A percentile compares a stretch with the other conserved stretches of the same genome.
phyloP scores from a whole-genome alignment of 2,888 invertebrate genomes.

The Synanthedon myopaeformis region DNA sequence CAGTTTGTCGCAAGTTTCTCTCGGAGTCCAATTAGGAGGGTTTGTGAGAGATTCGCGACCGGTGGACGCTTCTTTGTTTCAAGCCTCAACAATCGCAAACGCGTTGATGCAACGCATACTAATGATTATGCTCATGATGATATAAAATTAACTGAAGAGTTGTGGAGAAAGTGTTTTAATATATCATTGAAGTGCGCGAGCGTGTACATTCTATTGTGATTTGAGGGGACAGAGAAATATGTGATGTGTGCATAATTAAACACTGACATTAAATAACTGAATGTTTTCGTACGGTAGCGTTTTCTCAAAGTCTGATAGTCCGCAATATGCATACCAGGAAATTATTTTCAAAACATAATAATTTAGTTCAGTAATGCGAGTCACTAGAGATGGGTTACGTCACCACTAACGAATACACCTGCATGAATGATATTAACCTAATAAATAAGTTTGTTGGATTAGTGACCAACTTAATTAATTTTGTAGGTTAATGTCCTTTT shows the following conservation, averaged over 20 bases:
- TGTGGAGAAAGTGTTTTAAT: slow-evolving; percentile 24
- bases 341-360: slow-evolving; percentile 28
- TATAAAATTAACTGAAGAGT: slow-evolving; percentile 29
- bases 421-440: too few species aligned
- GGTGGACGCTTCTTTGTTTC: slow-evolving; percentile 48
- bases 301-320: slow-evolving; percentile 6
- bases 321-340: slow-evolving; percentile 25
- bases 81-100: slow-evolving; percentile 44
- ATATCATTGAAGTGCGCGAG: neutral
- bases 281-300: too few species aligned
- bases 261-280: neutral
- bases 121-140: slow-evolving; percentile 43
- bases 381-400: slow-evolving; percentile 11
- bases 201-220: neutral
- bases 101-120: slow-evolving; percentile 18
- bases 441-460: too few species aligned
- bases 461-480: too few species aligned
- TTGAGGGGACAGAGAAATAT: neutral
- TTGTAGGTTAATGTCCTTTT: too few species aligned
- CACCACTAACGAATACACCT: neutral
- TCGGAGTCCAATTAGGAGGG: slow-evolving; percentile 53
- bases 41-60: slow-evolving; percentile 50
- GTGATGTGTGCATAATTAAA: neutral
- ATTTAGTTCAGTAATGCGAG: slow-evolving; percentile 1
- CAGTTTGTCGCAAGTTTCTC: slow-evolving; percentile 60